phyloP scores from a whole-genome alignment of 2,797 vertebrate genomes.

The Denticeps clupeoides region DNA sequence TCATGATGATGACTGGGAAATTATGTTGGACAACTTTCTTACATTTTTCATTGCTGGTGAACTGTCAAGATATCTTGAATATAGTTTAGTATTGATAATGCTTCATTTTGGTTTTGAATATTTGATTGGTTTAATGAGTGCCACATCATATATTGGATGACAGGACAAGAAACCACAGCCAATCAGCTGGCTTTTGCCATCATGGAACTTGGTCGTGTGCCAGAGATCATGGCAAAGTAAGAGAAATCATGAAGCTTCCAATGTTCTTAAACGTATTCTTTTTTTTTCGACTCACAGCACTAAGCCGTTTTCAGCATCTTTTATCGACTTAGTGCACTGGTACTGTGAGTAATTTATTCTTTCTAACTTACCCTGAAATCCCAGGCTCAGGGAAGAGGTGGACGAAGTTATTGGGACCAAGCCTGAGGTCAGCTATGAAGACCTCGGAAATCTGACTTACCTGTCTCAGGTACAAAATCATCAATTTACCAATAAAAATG shows the following conservation, averaged over 20 bases:
- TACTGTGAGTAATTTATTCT: too few relatives aligned
- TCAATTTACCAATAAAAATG: too few relatives aligned
- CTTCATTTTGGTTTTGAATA: not conserved
- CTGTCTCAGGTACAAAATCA: slow-evolving; percentile 87
- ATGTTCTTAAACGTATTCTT: not conserved
- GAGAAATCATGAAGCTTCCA: not conserved
- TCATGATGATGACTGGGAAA: slow-evolving; percentile 62
- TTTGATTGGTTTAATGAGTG: not conserved
- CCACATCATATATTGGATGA: not conserved
- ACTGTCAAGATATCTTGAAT: slow-evolving; percentile 19
- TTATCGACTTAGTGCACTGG: too few relatives aligned
- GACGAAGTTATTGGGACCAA: slow-evolving; percentile 81
- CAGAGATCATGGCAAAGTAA: slow-evolving; percentile 73
- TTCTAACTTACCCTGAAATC: not conserved
- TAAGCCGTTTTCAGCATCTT: not conserved
- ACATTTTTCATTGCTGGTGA: slow-evolving; percentile 84
- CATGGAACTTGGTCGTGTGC: slow-evolving; percentile 73
- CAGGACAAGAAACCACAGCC: slow-evolving; percentile 85
- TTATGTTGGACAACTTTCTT: slow-evolving; percentile 81
- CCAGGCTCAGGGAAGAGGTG: slow-evolving; percentile 71
- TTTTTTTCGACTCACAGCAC: not conserved
- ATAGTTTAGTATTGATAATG: slow-evolving; percentile 7
- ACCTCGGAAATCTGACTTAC: slow-evolving; percentile 73
- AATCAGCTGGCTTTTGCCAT: slow-evolving; percentile 76
- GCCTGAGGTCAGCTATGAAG: slow-evolving; percentile 68